These are phyloP conservation scores for Borostomias antarcticus DNA, from an alignment of 2,797 vertebrate genomes.

Conservation along the genomic window DNA sequence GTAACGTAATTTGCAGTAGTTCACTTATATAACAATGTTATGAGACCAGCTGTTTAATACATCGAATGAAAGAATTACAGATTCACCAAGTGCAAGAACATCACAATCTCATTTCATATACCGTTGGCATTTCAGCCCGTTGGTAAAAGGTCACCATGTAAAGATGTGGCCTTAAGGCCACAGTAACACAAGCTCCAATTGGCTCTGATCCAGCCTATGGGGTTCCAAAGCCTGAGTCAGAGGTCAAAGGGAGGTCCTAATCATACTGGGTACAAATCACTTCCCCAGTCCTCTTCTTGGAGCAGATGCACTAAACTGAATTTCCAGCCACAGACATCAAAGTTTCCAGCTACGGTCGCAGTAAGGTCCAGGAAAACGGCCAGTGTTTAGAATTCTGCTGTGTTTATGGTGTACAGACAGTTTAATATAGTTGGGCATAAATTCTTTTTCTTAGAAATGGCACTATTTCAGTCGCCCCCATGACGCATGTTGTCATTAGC, in stretches of 20 bases:
- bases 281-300: conserved; percentile 27
- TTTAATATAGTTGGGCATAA: conserved; percentile 51
- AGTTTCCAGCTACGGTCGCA: conserved; percentile 53
- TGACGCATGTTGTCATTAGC: conserved; percentile 44
- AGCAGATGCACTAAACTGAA: conserved; percentile 33
- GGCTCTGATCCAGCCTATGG: conserved; percentile 23
- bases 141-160: neutral
- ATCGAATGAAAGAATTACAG: neutral
- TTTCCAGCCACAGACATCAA: conserved; percentile 64
- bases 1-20: conserved; percentile 24
- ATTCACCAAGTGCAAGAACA: neutral
- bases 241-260: conserved; percentile 39
- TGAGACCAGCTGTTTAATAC: conserved; percentile 8
- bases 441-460: conserved; percentile 25
- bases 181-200: neutral
- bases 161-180: neutral
- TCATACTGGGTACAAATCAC: conserved; percentile 39
- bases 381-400: conserved; percentile 49
- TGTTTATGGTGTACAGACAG: conserved; percentile 59
- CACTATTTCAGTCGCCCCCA: conserved; percentile 47
- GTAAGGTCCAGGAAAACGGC: conserved; percentile 47
- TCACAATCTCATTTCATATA: neutral
- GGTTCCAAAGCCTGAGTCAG: conserved; percentile 25
- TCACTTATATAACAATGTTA: neutral
- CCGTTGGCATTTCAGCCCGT: neutral